Conservation (phyloP, 92 coral and sea anemone genomes). For the Diadumene lineata region DNA sequence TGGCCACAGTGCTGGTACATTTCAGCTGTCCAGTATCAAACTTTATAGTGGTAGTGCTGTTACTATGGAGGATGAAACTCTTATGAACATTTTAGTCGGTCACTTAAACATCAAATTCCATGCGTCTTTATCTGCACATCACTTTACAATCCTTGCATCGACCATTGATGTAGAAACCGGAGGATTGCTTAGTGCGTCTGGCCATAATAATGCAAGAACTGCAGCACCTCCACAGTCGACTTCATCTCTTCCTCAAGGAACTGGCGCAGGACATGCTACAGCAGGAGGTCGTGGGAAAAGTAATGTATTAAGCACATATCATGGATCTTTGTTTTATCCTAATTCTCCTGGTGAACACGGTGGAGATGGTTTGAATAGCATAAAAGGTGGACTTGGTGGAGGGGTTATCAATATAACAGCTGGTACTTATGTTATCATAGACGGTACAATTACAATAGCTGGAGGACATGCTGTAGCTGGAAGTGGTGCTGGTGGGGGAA, state of each 20-base stretch:
- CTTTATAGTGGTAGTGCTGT: conserved; percentile 54
- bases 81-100: conserved; percentile 40
- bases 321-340: conserved; percentile 63
- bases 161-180: conserved; percentile 60
- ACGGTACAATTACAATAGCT: conserved; percentile 58
- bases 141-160: conserved; percentile 50
- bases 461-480: conserved; percentile 50
- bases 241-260: conserved; percentile 34
- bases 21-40: conserved; percentile 45
- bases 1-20: conserved; percentile 19
- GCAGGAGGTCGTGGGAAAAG: conserved; percentile 57
- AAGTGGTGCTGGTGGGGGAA: conserved; percentile 72
- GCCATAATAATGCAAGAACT: conserved; percentile 45
- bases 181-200: conserved; percentile 55
- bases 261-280: conserved; percentile 69
- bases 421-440: conserved; percentile 48
- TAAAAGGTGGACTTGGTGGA: conserved; percentile 53
- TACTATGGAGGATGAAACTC: conserved; percentile 46
- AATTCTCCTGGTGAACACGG: conserved; percentile 50
- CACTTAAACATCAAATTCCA: conserved; percentile 49
- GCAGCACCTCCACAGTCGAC: conserved; percentile 19
- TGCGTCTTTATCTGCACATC: conserved; percentile 50
- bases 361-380: conserved; percentile 41
- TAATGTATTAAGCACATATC: conserved; percentile 42
- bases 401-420: conserved; percentile 54